Evolutionary conservation across 2,888 invertebrate genomes (phyloP).

Genomic region (Clistopyga incitator): DNA sequence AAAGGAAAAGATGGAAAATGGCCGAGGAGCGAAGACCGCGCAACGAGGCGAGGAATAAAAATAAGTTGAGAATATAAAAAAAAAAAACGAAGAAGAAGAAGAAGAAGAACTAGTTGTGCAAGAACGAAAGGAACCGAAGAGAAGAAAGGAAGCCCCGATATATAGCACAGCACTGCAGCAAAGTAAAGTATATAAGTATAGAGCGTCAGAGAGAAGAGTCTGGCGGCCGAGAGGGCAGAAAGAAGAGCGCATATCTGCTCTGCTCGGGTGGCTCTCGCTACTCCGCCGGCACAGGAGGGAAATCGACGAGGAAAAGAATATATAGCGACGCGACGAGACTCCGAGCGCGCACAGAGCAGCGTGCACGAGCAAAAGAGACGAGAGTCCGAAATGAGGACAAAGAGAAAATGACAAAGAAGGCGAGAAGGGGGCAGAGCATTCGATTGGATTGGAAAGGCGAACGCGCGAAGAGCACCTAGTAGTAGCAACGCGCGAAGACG

Average conservation of each 20-base stretch:
- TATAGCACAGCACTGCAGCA: constrained; percentile 7
- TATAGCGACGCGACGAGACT: constrained; percentile 33
- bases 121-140: constrained; percentile 45
- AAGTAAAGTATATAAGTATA: constrained; percentile 50
- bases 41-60: constrained; percentile 49
- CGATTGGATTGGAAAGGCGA: constrained; percentile 82
- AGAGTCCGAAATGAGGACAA: constrained; percentile 78
- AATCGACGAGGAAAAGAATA: constrained; percentile 62
- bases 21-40: constrained; percentile 37
- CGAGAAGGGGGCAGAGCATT: constrained; percentile 72
- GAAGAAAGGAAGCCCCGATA: constrained; percentile 39
- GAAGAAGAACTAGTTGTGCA: constrained; percentile 25
- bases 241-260: constrained; percentile 60
- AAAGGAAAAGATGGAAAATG: constrained; percentile 26
- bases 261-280: constrained; percentile 49
- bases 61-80: neutral
- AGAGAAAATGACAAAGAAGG: constrained; percentile 80
- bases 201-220: constrained; percentile 46
- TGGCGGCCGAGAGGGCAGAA: constrained; percentile 39
- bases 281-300: constrained; percentile 35
- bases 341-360: neutral
- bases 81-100: neutral
- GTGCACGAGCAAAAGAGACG: constrained; percentile 41
- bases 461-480: constrained; percentile 70
- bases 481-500: constrained; percentile 44